phyloP scores from a whole-genome alignment of 2,113 vertebrate genomes.

The Clarias macrocephalus region DNA sequence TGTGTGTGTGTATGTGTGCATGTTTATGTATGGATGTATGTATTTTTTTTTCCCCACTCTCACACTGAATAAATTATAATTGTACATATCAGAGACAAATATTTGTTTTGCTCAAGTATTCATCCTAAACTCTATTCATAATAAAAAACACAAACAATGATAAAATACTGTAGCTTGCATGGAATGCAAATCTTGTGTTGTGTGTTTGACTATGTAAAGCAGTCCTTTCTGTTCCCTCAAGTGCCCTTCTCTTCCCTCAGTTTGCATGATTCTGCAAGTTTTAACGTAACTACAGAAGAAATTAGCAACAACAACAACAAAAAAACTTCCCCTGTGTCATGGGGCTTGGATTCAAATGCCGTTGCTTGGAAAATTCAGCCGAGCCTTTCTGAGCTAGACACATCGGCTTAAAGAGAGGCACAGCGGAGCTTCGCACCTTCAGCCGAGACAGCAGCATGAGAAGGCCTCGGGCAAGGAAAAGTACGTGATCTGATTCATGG shows the following conservation, averaged over 20 bases:
- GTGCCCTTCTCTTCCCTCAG: neutral
- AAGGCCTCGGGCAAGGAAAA: slow-evolving; percentile 73
- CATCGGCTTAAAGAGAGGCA: slow-evolving; percentile 38
- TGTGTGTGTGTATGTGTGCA: neutral
- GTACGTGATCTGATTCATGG: slow-evolving; percentile 51
- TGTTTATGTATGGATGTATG: neutral
- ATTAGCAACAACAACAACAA: neutral
- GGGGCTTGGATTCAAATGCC: neutral
- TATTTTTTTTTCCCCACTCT: neutral
- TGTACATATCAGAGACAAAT: neutral
- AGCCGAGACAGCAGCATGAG: slow-evolving; percentile 49
- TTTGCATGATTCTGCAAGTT: neutral
- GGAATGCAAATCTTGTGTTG: neutral
- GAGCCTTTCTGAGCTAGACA: slow-evolving; percentile 45
- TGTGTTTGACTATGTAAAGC: neutral
- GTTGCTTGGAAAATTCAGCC: slow-evolving; percentile 25
- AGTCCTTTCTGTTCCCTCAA: neutral
- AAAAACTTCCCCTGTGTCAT: neutral
- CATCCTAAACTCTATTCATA: neutral
- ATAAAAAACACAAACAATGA: neutral
- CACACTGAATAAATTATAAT: neutral
- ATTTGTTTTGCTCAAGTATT: neutral
- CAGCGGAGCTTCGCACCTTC: slow-evolving; percentile 45
- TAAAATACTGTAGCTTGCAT: neutral
- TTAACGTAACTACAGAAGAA: neutral